Evolutionary conservation across 2,888 invertebrate species (phyloP).

Genomic region (Ormyrus rosae): DNA sequence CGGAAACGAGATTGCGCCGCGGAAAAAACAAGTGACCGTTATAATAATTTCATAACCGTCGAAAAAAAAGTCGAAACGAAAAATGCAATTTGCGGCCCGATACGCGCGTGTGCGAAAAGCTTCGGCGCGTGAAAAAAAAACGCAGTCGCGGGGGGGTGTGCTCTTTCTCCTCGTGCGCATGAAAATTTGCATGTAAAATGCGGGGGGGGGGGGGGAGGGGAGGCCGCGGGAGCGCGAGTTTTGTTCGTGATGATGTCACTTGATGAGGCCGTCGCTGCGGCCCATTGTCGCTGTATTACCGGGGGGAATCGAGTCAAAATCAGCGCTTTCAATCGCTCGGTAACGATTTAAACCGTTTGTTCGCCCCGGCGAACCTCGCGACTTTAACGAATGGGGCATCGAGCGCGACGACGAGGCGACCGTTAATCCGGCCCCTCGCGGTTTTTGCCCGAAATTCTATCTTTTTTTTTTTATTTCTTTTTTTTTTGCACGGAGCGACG

Average conservation of each 20-base stretch:
- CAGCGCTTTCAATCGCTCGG: constrained; percentile 63
- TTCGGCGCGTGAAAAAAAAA: not conserved
- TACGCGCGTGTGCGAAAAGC: constrained; percentile 15
- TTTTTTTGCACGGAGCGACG: too few relatives aligned
- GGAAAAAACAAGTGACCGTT: constrained; percentile 28
- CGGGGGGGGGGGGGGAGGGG: constrained; percentile 12
- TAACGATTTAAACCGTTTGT: constrained; percentile 66
- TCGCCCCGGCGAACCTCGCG: constrained; percentile 13
- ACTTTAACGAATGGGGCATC: constrained; percentile 45
- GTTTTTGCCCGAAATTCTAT: too few relatives aligned
- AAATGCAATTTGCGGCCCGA: constrained; percentile 47
- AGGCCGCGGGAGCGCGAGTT: constrained; percentile 61
- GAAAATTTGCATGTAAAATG: constrained; percentile 57
- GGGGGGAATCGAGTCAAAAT: constrained; percentile 59
- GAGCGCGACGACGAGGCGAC: too few relatives aligned
- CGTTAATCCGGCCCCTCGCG: too few relatives aligned
- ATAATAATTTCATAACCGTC: constrained; percentile 51
- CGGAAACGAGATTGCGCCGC: too few relatives aligned
- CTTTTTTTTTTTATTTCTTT: too few relatives aligned
- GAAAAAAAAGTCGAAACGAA: constrained; percentile 51
- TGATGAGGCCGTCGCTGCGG: constrained; percentile 66
- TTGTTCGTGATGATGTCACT: constrained; percentile 70
- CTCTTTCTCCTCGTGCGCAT: not conserved
- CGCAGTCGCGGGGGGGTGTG: not conserved
- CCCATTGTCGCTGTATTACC: constrained; percentile 68